A percentile compares a stretch with the other conserved stretches of the same genome.
These are phyloP conservation scores for Aphidius ervi DNA, from an alignment of 1,140 invertebrate genomes.

Conservation along the genomic window DNA sequence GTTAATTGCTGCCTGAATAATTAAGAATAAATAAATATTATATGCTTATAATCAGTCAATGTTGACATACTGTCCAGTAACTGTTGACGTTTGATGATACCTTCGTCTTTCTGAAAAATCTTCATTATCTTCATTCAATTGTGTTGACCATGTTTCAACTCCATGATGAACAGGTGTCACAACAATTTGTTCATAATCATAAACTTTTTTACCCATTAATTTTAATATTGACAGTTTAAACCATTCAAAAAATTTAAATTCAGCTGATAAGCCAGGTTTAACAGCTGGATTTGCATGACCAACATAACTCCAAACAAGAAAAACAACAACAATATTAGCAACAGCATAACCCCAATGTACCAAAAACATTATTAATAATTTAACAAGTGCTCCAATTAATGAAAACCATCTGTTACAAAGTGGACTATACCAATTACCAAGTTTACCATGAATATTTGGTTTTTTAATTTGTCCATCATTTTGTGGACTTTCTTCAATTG, in stretches of 20 bases:
- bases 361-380: slow-evolving; percentile 86
- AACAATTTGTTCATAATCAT: slow-evolving; percentile 85
- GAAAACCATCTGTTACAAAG: slow-evolving; percentile 93
- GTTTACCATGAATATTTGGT: slow-evolving; percentile 76
- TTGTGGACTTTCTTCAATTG: slow-evolving; percentile 45
- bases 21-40: no score
- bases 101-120: slow-evolving; percentile 86
- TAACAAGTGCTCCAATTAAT: slow-evolving; percentile 76
- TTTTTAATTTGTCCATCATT: slow-evolving; percentile 45
- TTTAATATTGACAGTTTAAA: slow-evolving; percentile 68
- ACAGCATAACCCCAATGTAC: slow-evolving; percentile 91
- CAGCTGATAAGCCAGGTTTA: slow-evolving; percentile 82
- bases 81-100: slow-evolving; percentile 85
- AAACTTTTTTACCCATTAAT: slow-evolving; percentile 72
- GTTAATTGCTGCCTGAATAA: no score
- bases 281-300: slow-evolving; percentile 90
- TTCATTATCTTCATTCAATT: slow-evolving; percentile 91
- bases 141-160: slow-evolving; percentile 75
- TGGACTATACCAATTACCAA: slow-evolving; percentile 89
- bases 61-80: slow-evolving; percentile 71
- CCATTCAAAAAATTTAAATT: slow-evolving; percentile 85
- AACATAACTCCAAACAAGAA: slow-evolving; percentile 89
- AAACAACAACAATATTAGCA: slow-evolving; percentile 72
- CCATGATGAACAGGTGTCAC: slow-evolving; percentile 81
- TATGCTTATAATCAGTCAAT: slow-evolving; percentile 42